A percentile compares a stretch with the other conserved stretches of the same genome.
Evolutionary conservation across 2,113 vertebrate species (phyloP).

Genomic region (Amphilophus citrinellus): DNA sequence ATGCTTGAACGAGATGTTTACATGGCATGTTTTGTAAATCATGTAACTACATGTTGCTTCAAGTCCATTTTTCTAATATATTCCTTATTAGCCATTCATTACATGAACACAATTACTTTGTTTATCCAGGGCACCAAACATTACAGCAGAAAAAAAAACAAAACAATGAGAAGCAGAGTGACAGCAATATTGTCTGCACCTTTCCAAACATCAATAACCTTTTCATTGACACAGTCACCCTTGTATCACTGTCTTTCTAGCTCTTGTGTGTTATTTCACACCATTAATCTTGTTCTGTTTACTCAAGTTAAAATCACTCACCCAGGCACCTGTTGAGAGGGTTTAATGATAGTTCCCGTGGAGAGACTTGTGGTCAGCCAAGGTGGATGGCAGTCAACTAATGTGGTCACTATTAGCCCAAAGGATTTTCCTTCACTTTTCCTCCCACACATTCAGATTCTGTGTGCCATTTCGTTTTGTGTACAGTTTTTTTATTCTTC

Average conservation of each 20-base stretch:
- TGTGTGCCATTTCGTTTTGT: background rate
- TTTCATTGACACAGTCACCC: slow-evolving; percentile 51
- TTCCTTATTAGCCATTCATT: slow-evolving; percentile 1
- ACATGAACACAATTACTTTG: slow-evolving; percentile 8
- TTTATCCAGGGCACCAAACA: background rate
- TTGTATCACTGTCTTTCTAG: slow-evolving; percentile 45
- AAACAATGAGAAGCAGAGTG: background rate
- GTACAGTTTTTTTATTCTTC: background rate
- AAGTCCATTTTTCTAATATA: background rate
- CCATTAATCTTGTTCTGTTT: slow-evolving; percentile 79
- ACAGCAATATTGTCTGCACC: slow-evolving; percentile 17
- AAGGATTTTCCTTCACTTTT: slow-evolving; percentile 43
- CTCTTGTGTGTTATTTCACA: slow-evolving; percentile 59
- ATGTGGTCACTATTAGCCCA: slow-evolving; percentile 66
- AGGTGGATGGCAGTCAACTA: slow-evolving; percentile 50
- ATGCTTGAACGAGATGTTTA: background rate
- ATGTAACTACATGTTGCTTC: background rate
- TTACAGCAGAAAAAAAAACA: background rate
- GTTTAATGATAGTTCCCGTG: slow-evolving; percentile 68
- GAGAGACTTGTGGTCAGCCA: slow-evolving; percentile 42
- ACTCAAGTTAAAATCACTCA: slow-evolving; percentile 75
- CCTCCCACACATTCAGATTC: background rate
- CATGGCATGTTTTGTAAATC: slow-evolving; percentile 23
- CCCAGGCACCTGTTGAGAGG: slow-evolving; percentile 72
- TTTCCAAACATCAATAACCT: slow-evolving; percentile 60